phyloP scores from a whole-genome alignment of 2,888 invertebrate genomes.

The Melanchra persicariae region DNA sequence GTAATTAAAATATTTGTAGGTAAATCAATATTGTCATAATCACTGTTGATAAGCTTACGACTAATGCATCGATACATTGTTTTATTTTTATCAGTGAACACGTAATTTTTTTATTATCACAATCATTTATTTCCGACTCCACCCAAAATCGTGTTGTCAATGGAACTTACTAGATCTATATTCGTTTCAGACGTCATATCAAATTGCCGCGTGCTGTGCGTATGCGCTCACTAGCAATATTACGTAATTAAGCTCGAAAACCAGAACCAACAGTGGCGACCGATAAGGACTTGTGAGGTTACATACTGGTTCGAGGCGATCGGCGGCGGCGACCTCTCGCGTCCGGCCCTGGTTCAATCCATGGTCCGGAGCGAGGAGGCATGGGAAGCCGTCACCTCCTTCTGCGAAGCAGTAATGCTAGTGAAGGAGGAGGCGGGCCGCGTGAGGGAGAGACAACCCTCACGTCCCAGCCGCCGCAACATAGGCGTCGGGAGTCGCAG shows the following conservation, averaged over 20 bases:
- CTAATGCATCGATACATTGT: background rate
- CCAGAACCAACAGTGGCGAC: no score
- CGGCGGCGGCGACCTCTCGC: no score
- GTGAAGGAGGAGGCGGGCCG: no score
- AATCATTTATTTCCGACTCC: conserved; percentile 2
- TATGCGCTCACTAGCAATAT: background rate
- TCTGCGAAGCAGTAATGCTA: no score
- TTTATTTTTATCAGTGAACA: conserved; percentile 12
- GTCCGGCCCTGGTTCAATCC: no score
- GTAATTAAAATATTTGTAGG: background rate
- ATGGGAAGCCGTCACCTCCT: no score
- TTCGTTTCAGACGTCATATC: background rate
- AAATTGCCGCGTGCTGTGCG: background rate
- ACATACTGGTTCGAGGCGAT: no score
- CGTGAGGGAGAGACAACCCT: no score
- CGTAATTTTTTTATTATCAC: conserved; percentile 1
- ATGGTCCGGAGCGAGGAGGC: no score
- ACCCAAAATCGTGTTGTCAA: background rate
- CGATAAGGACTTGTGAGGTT: no score
- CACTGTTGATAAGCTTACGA: background rate
- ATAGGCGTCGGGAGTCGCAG: no score
- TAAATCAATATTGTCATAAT: background rate
- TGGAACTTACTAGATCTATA: background rate
- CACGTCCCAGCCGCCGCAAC: no score
- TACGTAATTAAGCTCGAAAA: background rate